Conservation (phyloP, 2,888 invertebrate genomes). For the Apamea sordens region DNA sequence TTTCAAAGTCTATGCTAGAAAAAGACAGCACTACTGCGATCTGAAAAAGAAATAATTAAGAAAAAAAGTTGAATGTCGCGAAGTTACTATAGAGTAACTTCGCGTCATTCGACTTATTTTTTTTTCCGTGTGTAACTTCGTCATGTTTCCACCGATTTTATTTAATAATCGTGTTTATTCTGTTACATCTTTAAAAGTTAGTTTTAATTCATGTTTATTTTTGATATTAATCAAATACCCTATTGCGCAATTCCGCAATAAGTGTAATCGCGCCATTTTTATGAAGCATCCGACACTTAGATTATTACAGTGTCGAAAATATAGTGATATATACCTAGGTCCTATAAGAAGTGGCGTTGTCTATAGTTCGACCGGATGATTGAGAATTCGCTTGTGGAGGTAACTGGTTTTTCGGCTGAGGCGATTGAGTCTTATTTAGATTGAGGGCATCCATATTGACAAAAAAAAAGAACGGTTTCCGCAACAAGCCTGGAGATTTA, state of each 20-base stretch:
- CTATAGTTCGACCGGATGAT: constrained; percentile 34
- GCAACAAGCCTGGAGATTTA: neutral
- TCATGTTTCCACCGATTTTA: no score
- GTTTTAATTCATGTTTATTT: no score
- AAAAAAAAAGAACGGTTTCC: neutral
- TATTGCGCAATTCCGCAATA: neutral
- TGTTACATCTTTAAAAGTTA: no score
- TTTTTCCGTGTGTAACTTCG: no score
- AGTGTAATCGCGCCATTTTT: neutral
- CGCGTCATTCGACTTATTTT: neutral
- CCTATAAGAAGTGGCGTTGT: constrained; percentile 24
- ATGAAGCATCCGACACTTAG: neutral
- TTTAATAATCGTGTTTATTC: no score
- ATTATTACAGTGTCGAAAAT: neutral
- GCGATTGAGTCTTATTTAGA: neutral
- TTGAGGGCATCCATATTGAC: neutral
- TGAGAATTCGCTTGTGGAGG: neutral
- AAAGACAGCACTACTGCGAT: neutral
- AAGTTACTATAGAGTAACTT: neutral
- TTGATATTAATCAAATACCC: neutral
- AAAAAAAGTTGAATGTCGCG: no score
- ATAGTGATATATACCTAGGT: neutral
- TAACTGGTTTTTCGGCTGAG: neutral
- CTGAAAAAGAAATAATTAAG: no score
- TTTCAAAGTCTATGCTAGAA: neutral